These are phyloP conservation scores for Mya arenaria DNA, from an alignment of 1,140 invertebrate genomes.

Conservation along the genomic window DNA sequence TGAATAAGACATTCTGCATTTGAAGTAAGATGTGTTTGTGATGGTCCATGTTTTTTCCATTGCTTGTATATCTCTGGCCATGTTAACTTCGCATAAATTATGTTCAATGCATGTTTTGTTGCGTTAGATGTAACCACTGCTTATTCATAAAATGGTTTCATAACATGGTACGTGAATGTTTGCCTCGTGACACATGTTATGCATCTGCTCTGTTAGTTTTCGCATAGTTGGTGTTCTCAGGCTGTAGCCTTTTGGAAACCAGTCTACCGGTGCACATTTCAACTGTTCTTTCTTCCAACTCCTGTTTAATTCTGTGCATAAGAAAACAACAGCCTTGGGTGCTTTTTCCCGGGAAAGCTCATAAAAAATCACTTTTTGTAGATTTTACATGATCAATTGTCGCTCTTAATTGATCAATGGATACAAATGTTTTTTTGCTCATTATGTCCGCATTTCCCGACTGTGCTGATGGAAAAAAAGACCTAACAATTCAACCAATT, in stretches of 20 bases:
- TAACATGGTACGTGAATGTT: not conserved
- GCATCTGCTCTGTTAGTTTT: not conserved
- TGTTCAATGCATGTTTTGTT: not conserved
- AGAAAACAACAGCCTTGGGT: not conserved
- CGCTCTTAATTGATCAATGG: not conserved
- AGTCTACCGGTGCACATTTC: not conserved
- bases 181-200: not conserved
- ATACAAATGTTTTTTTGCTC: not conserved
- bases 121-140: not conserved
- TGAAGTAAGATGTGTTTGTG: not conserved
- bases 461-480: not conserved
- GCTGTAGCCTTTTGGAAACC: not conserved
- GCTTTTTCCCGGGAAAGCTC: not conserved
- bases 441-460: not conserved
- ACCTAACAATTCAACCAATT: conserved; percentile 10
- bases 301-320: not conserved
- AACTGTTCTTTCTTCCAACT: conserved; percentile 6
- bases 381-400: not conserved
- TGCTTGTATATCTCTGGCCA: not conserved
- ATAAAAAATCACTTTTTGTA: not conserved
- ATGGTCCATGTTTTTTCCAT: not conserved
- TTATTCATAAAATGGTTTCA: not conserved
- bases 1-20: not conserved
- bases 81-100: not conserved
- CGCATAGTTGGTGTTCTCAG: too few relatives aligned